Conservation (phyloP, 2,113 vertebrate species). For the Hemiscyllium ocellatum region DNA sequence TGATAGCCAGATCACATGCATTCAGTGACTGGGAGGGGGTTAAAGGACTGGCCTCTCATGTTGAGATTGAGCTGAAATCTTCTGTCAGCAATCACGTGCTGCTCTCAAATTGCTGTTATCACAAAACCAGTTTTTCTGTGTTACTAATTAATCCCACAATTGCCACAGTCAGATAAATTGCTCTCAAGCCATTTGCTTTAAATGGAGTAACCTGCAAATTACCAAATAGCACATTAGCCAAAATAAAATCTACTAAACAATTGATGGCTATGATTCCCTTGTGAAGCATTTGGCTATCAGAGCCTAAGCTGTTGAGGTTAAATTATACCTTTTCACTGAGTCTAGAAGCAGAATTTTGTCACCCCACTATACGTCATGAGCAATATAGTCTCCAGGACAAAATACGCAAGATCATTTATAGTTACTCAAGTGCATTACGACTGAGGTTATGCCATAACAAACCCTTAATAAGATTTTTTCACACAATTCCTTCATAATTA, state of each 20-base stretch:
- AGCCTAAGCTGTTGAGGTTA: background rate
- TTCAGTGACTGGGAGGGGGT: background rate
- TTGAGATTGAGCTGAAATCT: background rate
- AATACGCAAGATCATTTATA: background rate
- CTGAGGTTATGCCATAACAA: background rate
- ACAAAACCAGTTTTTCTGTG: background rate
- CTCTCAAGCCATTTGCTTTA: conserved; percentile 23
- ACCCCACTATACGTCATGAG: background rate
- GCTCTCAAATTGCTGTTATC: conserved; percentile 4
- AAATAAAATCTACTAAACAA: conserved; percentile 24
- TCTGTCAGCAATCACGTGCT: background rate
- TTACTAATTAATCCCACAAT: background rate
- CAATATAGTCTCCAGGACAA: background rate
- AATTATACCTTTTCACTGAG: background rate
- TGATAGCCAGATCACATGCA: background rate
- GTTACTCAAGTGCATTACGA: background rate
- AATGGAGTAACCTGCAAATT: conserved; percentile 26
- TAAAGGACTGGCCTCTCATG: background rate
- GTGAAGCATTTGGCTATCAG: background rate
- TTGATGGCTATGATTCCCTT: background rate
- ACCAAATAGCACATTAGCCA: background rate
- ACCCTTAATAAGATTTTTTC: background rate
- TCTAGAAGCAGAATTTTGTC: background rate
- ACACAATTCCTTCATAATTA: background rate
- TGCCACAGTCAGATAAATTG: background rate